Base-by-base conservation (phyloP, 2,113 vertebrate species). In the Ceratotherium simum region DNA sequence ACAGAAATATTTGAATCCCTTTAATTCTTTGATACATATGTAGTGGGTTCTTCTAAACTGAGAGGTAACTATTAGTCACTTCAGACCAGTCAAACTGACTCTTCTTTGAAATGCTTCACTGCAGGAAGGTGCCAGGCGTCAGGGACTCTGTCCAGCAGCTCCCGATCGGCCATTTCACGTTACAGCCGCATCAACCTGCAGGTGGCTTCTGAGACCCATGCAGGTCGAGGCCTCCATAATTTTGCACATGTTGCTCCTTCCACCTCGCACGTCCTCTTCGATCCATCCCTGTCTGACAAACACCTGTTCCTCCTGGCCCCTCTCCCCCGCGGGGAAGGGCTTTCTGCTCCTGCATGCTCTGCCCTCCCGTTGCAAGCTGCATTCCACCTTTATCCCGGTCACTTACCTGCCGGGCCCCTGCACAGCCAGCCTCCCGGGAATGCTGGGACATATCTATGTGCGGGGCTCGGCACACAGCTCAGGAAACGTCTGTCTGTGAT, bases 391-490 rank as follows among this genome's bases (percentile, higher is more conserved):
- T 33, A 10, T n/a, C 58, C n/a, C 0, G 6, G 5, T 3, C 39
- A 46, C 58, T 75, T 25, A 8, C 33, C 25, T 33, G 36, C n/a
- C 9, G 14, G 31, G 11, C 6, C 73, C 56, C 3, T 6, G 9
- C 25, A 0, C 5, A 3, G 3, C 25, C 13, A 7, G 60, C 54
- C 51, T 36, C 6, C 0, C 8, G 36, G 20, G 36, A 31, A 9
- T 2, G 3, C 16, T 0, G 21, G 36, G 21, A 11, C 0, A 0
- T 0, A 14, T 8, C 56, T 3, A 1, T 0, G 4, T 2, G 10
- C 5, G 1, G 58, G 2, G 2, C 64, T 56, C 25, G 1, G 8
- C 10, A 9, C 11, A 18, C 25, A 36, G 29, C 23, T 56, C 5
- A 23, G 62, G 33, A 88, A 23, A 82, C 1, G 0, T 2, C 7